phyloP scores from a whole-genome alignment of 2,888 invertebrate species.

The Macrostomum cliftonense region DNA sequence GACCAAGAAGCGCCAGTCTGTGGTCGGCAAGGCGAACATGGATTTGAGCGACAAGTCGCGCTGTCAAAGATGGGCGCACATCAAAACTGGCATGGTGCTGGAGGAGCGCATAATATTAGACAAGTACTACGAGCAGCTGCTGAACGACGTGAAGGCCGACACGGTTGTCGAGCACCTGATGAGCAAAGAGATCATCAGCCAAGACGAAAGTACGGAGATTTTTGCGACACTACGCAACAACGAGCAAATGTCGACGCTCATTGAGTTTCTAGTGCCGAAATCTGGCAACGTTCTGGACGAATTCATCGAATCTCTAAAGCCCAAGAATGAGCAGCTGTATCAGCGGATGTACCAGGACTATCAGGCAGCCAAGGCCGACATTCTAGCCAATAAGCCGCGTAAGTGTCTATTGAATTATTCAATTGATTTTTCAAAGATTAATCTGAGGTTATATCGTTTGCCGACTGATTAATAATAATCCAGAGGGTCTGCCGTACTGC shows the following conservation, averaged over 20 bases:
- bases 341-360: conserved; percentile 20
- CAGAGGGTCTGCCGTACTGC: conserved; percentile 12
- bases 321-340: conserved; percentile 22
- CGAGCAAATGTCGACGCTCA: conserved; percentile 22
- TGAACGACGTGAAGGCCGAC: conserved; percentile 22
- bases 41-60: too few species aligned
- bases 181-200: conserved; percentile 23
- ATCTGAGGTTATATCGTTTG: background rate
- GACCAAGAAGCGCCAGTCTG: too few species aligned
- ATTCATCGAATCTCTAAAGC: conserved; percentile 23
- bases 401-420: conserved; percentile 3
- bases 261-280: conserved; percentile 21
- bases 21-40: too few species aligned
- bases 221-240: conserved; percentile 17
- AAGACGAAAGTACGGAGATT: conserved; percentile 23
- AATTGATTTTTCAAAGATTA: background rate
- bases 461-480: background rate
- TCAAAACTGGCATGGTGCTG: conserved; percentile 16
- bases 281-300: conserved; percentile 11
- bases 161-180: conserved; percentile 26
- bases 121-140: conserved; percentile 21
- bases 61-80: background rate
- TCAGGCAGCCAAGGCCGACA: conserved; percentile 19
- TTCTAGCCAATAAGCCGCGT: conserved; percentile 15
- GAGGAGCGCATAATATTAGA: conserved; percentile 21